Percentiles rank a stretch among this genome's conserved stretches.
Evolutionary conservation across 2,113 vertebrate genomes (phyloP).

Genomic region (Ciconia boyciana): DNA sequence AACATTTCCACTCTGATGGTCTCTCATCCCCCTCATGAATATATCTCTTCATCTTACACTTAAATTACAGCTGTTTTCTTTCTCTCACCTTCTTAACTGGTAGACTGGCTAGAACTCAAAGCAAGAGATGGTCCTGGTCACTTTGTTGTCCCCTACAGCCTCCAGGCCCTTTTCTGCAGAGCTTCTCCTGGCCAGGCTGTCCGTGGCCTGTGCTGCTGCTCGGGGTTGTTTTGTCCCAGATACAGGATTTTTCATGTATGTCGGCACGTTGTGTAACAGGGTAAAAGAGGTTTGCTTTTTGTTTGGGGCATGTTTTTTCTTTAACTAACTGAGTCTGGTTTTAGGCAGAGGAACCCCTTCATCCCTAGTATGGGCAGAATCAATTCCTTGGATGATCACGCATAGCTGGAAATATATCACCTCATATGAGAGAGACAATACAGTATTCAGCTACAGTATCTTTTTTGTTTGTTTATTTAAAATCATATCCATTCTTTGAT

Average conservation of each 20-base stretch:
- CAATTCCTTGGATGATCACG: neutral
- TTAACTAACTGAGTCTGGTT: neutral
- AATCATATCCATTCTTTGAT: neutral
- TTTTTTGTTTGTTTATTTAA: neutral
- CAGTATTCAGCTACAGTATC: neutral
- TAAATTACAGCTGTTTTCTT: neutral
- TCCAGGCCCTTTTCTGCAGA: neutral
- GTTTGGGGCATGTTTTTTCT: neutral
- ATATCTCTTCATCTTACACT: neutral
- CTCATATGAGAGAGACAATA: neutral
- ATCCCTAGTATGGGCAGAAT: neutral
- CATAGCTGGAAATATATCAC: neutral
- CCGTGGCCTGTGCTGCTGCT: neutral
- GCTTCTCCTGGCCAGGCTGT: neutral
- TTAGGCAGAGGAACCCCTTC: neutral
- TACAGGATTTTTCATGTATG: neutral
- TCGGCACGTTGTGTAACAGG: neutral
- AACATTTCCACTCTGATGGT: neutral
- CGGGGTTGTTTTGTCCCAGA: neutral
- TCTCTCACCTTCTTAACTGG: neutral
- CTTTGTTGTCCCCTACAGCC: neutral
- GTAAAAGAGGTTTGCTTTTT: neutral
- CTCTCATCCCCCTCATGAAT: neutral
- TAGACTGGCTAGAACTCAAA: neutral
- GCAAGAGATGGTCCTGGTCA: accelerated